phyloP scores from a whole-genome alignment of 2,113 vertebrate species.

The Prietella phreatophila region DNA sequence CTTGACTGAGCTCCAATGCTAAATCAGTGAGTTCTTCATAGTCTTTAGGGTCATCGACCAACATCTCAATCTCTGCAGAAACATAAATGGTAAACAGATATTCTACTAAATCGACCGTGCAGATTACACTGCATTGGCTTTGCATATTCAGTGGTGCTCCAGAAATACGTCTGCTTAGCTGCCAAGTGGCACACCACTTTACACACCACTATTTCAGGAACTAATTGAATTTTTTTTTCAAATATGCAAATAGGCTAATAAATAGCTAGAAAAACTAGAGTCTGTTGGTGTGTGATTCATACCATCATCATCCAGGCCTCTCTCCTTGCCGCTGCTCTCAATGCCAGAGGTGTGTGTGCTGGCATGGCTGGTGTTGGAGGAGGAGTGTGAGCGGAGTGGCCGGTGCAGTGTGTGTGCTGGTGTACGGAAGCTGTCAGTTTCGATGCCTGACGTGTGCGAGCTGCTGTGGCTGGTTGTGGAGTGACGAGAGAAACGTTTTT shows the following conservation, averaged over 20 bases:
- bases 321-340: conserved; percentile 91
- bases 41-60: conserved; percentile 96
- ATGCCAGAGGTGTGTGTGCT: conserved; percentile 95
- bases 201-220: background rate
- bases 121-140: background rate
- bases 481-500: conserved; percentile 87
- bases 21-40: conserved; percentile 87
- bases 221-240: background rate
- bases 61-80: conserved; percentile 92
- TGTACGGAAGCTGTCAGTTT: conserved; percentile 80
- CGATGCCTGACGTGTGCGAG: conserved; percentile 95
- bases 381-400: conserved; percentile 88
- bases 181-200: background rate
- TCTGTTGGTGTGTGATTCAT: conserved; percentile 23
- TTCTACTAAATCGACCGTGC: background rate
- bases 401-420: conserved; percentile 71
- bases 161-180: background rate
- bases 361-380: conserved; percentile 89
- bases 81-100: conserved; percentile 9
- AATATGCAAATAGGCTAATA: background rate
- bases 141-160: background rate
- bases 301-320: conserved; percentile 92
- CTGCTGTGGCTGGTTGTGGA: conserved; percentile 92
- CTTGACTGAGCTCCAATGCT: conserved; percentile 83
- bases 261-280: background rate